Evolutionary conservation across 2,888 invertebrate genomes (phyloP), one percentile per base, ranked within the genome.

Genomic region (Ditula angustiorana): DNA sequence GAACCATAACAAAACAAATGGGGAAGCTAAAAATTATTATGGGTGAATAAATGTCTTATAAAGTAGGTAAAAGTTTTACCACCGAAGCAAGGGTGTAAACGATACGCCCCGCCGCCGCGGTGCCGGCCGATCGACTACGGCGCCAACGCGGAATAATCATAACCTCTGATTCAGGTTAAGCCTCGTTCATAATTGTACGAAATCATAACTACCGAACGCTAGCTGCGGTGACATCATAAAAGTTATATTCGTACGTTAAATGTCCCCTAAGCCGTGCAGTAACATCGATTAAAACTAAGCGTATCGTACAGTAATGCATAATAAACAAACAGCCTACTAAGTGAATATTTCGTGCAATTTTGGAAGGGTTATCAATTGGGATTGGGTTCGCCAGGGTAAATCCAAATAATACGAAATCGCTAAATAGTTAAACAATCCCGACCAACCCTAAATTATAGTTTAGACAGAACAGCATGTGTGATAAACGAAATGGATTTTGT

Each of bases 81-180:
- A 62, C 64, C 58, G 23, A 11, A n/a, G 24, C 30, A 63, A 67
- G 71, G 65, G 71, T 69, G 75, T 72, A 66, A 68, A 72, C 71
- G 74, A 74, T 63, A 74, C 73, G 71, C 70, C 74, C 33, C 79
- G 78, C 72, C 74, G 71, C 81, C 77, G 66, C 80, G 79, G 76
- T 73, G 78, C 80, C 82, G 78, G 79, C 78, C 76, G 79, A 70
- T 71, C 78, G 79, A 83, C 85, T 85, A 82, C 82, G 73, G 78
- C 76, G 78, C 76, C 74, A 81, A 78, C 74, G 77, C 74, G 76
- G 74, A 76, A 71, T 74, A 75, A 82, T 83, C 80, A 82, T 81
- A 86, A 79, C 81, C 78, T 78, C 77, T 74, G 75, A 77, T 76
- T 74, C 74, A 24, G 55, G 60, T 59, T 55, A 65, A 60, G 58